Base-by-base conservation (phyloP, 2,888 invertebrate species). In the Lycophotia porphyrea region DNA sequence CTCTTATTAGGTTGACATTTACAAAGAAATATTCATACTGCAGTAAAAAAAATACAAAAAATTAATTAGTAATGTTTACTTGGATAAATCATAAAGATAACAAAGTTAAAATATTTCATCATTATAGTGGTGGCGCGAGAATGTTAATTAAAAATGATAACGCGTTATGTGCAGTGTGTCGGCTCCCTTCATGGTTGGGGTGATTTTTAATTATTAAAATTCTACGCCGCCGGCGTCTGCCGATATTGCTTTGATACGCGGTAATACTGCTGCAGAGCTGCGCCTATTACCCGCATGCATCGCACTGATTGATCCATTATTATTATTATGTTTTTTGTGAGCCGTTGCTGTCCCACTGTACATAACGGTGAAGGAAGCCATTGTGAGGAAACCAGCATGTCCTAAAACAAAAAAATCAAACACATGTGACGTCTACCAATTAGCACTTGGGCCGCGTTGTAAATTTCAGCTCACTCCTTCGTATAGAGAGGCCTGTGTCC, bases 131-230 rank as follows among this genome's bases (percentile, higher is more conserved):
- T 83, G 84, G 87, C 86, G 88, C 87, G 88, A 90, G 91, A 90
- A 92, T 91, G 93, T 94, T 94, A 94, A 94, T 94, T 95, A 95
- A 96, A 95, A 95, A 93, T 95, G 93, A 94, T 95, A 95, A 94
- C 94, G 92, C 90, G 92, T 95, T 93, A 95, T 94, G 93, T 94
- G 92, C 94, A 92, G 79, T 84, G 92, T 93, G 88, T 86, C 78
- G 80, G 91, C 90, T 92, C 93, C 94, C 93, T 91, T 84, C 81
- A 86, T 87, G 90, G 92, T 89, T 92, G 94, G 95, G 96, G 96
- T 94, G 95, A 94, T 95, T 96, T 96, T 96, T 95, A 95, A 96
- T 96, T 95, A 96, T 96, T 95, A 95, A 95, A 95, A 94, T 95
- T 95, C 94, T 94, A 94, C 94, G 94, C 95, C 93, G 90, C 82